Percentiles rank a stretch among this genome's conserved stretches.
Evolutionary conservation across 1,140 invertebrate species (phyloP).

Genomic region (Cardiocondyla obscurior): DNA sequence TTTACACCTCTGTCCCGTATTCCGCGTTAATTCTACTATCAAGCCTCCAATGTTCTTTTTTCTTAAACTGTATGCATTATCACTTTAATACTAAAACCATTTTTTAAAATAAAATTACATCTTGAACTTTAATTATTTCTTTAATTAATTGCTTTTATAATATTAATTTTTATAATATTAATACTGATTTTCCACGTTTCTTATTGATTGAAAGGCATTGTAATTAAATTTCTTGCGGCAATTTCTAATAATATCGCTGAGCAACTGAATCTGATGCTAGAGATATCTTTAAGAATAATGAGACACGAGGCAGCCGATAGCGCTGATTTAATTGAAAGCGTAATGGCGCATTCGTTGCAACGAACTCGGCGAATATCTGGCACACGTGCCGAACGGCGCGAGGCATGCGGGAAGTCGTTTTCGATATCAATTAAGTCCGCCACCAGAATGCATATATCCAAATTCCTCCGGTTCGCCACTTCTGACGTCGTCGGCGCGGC

Average conservation of each 20-base stretch:
- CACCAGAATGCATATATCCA: constrained; percentile 36
- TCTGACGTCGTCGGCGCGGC: constrained; percentile 56
- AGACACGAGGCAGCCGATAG: neutral
- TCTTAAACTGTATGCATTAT: neutral
- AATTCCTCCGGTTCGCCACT: constrained; percentile 53
- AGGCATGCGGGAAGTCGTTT: constrained; percentile 26
- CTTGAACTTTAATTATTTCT: too few species aligned
- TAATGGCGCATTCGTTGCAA: neutral
- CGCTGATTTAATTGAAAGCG: neutral
- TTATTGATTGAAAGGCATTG: neutral
- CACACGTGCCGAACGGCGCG: neutral
- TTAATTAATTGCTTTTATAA: neutral
- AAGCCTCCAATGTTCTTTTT: neutral
- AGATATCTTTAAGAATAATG: neutral
- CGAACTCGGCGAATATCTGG: neutral
- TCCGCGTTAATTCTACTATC: neutral
- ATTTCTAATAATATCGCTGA: neutral
- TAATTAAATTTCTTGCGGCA: neutral
- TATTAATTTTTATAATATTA: neutral
- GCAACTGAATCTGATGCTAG: neutral
- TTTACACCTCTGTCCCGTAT: neutral
- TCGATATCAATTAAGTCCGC: constrained; percentile 39
- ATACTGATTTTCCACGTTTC: neutral
- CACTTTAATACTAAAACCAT: neutral
- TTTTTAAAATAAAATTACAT: neutral